Percentiles rank a stretch among this genome's conserved stretches.
phyloP scores from a whole-genome alignment of 2,113 vertebrate genomes.

The Salvator merianae region DNA sequence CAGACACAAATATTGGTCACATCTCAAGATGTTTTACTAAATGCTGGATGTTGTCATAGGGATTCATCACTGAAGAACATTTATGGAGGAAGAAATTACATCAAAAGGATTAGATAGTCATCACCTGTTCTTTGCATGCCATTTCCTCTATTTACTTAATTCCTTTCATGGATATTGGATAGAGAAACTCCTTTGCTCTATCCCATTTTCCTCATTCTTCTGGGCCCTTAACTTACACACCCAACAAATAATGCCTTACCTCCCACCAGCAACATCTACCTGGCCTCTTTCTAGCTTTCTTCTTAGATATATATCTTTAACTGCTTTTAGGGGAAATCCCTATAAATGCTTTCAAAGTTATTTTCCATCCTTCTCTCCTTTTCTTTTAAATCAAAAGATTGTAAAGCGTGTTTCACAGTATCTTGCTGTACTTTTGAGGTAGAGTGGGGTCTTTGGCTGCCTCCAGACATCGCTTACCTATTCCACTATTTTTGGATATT shows the following conservation, averaged over 20 bases:
- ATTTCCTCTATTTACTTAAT: background rate
- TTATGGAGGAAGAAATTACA: background rate
- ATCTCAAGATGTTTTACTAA: too few relatives aligned
- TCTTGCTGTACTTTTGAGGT: too few relatives aligned
- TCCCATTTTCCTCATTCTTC: slow-evolving; percentile 31
- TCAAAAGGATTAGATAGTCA: background rate
- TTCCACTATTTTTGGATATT: too few relatives aligned
- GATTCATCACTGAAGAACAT: too few relatives aligned
- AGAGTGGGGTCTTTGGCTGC: too few relatives aligned
- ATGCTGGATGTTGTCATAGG: too few relatives aligned
- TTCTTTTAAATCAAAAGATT: too few relatives aligned
- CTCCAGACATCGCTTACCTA: too few relatives aligned
- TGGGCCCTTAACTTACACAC: background rate
- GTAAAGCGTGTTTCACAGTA: too few relatives aligned
- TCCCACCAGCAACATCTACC: background rate
- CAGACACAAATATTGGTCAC: too few relatives aligned
- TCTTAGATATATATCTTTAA: background rate
- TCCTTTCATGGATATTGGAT: background rate
- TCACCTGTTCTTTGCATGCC: background rate
- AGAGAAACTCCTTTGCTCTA: background rate
- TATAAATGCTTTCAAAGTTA: background rate
- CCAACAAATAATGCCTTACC: background rate
- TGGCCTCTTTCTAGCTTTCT: background rate
- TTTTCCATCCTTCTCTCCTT: background rate
- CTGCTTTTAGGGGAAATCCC: background rate